These are phyloP conservation scores for Sebastes steindachneri DNA, from an alignment of 2,797 vertebrate species.

Conservation along the genomic window DNA sequence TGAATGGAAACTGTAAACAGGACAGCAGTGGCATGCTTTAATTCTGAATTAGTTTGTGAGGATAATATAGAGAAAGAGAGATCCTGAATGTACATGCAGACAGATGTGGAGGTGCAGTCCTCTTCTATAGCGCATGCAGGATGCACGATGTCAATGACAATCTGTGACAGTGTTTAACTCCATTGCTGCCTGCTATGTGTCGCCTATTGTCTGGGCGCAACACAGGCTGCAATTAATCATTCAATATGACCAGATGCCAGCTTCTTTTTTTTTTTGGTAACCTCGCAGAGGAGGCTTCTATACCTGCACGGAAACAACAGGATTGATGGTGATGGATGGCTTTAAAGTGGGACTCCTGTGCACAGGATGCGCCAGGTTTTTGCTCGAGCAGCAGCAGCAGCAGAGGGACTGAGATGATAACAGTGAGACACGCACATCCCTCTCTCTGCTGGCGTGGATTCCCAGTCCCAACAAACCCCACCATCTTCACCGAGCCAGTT, in stretches of 20 bases:
- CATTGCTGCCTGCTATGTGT: slow-evolving; percentile 20
- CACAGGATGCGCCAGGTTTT: slow-evolving; percentile 51
- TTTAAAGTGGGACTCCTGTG: slow-evolving; percentile 34
- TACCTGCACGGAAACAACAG: slow-evolving; percentile 20
- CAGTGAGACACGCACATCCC: slow-evolving; percentile 41
- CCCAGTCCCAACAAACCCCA: neutral
- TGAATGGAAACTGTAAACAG: slow-evolving; percentile 4
- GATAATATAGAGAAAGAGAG: slow-evolving; percentile 11
- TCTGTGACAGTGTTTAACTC: slow-evolving; percentile 58
- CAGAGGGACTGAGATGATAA: slow-evolving; percentile 33
- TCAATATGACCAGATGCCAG: slow-evolving; percentile 43
- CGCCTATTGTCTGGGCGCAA: slow-evolving; percentile 40
- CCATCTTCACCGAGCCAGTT: neutral
- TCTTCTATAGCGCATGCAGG: slow-evolving; percentile 27
- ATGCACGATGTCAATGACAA: slow-evolving; percentile 55
- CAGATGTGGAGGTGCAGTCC: slow-evolving; percentile 38
- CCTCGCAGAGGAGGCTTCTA: neutral
- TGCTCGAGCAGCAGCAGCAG: slow-evolving; percentile 23
- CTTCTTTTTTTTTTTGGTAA: neutral
- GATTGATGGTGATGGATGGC: slow-evolving; percentile 56
- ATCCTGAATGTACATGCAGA: neutral
- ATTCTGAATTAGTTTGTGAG: slow-evolving; percentile 56
- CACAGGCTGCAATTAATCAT: slow-evolving; percentile 41
- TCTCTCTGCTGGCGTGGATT: slow-evolving; percentile 21
- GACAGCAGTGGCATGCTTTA: slow-evolving; percentile 23